Percentiles rank a stretch among this genome's conserved stretches.
Evolutionary conservation across 2,797 vertebrate species (phyloP).

Genomic region (Hemitrygon akajei): DNA sequence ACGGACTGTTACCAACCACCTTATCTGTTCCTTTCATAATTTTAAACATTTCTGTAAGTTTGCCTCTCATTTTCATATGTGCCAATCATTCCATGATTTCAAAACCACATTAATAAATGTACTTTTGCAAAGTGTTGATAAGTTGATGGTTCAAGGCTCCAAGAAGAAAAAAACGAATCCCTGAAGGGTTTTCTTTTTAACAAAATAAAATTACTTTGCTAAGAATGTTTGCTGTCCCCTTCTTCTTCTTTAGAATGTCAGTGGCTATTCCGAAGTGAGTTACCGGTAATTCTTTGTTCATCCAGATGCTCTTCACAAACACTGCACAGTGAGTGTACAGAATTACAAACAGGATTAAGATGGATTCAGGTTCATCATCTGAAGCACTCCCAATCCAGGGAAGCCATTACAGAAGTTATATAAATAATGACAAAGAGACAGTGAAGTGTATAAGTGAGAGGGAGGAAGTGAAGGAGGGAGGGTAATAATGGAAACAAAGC

Average conservation of each 20-base stretch:
- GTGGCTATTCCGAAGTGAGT: neutral
- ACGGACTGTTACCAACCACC: too few species aligned
- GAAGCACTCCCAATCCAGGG: neutral
- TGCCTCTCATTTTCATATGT: too few species aligned
- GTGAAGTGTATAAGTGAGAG: too few species aligned
- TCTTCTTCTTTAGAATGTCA: neutral
- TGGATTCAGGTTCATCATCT: neutral
- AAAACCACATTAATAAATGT: neutral
- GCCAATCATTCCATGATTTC: too few species aligned
- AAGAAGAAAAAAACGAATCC: neutral
- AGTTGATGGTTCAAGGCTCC: neutral
- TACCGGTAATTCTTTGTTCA: neutral
- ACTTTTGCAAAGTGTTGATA: neutral
- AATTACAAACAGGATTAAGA: neutral
- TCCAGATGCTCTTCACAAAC: neutral
- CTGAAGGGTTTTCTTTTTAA: neutral
- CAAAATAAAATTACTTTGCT: neutral
- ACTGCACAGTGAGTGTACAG: neutral
- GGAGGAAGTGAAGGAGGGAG: neutral
- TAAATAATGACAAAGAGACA: neutral
- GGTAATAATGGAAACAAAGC: neutral
- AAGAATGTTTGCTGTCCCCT: neutral
- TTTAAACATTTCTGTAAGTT: too few species aligned
- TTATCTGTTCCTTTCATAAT: too few species aligned
- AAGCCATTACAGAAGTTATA: neutral